These are phyloP conservation scores for Heterohyrax brucei DNA, from an alignment of 2,797 vertebrate species.

Conservation along the genomic window DNA sequence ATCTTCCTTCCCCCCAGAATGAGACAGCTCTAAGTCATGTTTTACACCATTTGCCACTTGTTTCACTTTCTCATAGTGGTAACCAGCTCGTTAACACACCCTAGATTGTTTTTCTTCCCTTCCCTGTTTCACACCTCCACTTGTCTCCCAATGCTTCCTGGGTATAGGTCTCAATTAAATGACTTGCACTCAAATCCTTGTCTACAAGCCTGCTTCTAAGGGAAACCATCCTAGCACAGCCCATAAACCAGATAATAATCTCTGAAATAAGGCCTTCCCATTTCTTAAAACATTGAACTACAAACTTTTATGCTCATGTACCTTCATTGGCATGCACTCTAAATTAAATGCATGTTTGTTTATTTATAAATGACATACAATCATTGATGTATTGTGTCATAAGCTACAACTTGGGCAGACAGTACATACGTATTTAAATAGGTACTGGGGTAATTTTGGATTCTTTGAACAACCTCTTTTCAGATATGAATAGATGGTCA, in stretches of 20 bases:
- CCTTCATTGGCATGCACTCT: neutral
- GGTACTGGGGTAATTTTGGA: conserved; percentile 47
- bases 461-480: conserved; percentile 56
- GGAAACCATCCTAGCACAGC: conserved; percentile 24
- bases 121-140: neutral
- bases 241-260: neutral
- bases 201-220: conserved; percentile 23
- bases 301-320: neutral
- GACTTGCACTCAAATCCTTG: neutral
- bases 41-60: neutral
- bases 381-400: conserved; percentile 29
- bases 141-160: neutral
- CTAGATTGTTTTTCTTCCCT: conserved; percentile 2
- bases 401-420: neutral
- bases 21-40: neutral
- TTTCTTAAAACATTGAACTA: conserved; percentile 14
- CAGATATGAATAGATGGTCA: conserved; percentile 53
- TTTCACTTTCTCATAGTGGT: neutral
- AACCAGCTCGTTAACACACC: neutral
- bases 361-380: conserved; percentile 57
- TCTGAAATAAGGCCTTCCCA: conserved; percentile 3
- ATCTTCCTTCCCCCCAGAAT: conserved; percentile 15
- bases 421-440: conserved; percentile 12
- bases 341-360: neutral
- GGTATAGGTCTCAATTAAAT: conserved; percentile 17